A percentile compares a stretch with the other conserved stretches of the same genome.
phyloP scores from a whole-genome alignment of 2,113 vertebrate species.

The Rissa tridactyla region DNA sequence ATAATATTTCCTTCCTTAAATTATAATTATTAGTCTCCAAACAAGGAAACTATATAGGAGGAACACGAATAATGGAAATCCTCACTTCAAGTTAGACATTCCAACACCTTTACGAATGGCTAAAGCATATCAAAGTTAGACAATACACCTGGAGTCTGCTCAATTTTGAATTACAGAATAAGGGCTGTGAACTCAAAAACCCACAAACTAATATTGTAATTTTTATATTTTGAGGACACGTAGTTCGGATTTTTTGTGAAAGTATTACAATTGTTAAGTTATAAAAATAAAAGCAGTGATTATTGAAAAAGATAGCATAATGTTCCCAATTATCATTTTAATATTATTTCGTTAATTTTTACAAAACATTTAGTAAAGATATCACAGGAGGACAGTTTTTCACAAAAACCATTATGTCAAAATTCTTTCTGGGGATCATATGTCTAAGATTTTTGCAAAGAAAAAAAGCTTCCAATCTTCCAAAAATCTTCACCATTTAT shows the following conservation, averaged over 20 bases:
- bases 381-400: neutral
- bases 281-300: neutral
- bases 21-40: neutral
- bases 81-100: neutral
- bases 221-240: neutral
- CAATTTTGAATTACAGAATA: neutral
- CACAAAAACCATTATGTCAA: neutral
- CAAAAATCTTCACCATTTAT: neutral
- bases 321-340: neutral
- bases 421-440: neutral
- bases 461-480: neutral
- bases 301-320: neutral
- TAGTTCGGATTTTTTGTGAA: neutral
- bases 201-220: neutral
- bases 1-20: neutral
- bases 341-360: neutral
- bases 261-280: neutral
- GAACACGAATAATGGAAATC: neutral
- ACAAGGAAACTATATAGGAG: neutral
- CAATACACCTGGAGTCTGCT: neutral
- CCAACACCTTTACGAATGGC: neutral
- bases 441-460: neutral
- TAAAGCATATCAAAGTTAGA: neutral
- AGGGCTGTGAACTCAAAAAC: neutral
- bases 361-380: neutral